Percentiles rank a stretch among this genome's conserved stretches.
Evolutionary conservation across 2,113 vertebrate genomes (phyloP).

Genomic region (Lagopus muta): DNA sequence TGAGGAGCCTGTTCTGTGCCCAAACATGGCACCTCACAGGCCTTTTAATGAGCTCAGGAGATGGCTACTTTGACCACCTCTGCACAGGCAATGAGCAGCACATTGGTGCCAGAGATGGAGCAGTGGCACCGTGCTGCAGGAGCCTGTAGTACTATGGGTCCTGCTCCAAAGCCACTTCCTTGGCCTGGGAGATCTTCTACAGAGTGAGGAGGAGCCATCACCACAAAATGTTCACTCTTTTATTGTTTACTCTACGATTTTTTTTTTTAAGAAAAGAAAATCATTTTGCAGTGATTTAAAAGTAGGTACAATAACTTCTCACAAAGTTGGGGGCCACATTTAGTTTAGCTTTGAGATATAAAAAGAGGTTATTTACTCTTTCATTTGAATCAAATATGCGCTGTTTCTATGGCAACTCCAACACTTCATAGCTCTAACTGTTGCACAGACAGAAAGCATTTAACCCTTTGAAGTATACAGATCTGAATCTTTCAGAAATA

Average conservation of each 20-base stretch:
- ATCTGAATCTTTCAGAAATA: background rate
- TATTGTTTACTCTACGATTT: no score
- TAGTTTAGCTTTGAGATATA: slow-evolving; percentile 18
- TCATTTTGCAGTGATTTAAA: background rate
- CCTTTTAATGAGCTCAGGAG: background rate
- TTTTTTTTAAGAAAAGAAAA: background rate
- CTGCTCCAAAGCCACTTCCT: background rate
- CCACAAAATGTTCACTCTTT: background rate
- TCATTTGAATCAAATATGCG: slow-evolving; percentile 15
- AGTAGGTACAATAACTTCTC: slow-evolving; percentile 3
- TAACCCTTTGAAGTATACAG: slow-evolving; percentile 38
- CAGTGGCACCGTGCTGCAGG: background rate
- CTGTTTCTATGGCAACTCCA: slow-evolving; percentile 63
- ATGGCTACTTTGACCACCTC: background rate
- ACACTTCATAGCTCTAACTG: slow-evolving; percentile 37
- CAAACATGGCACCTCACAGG: background rate
- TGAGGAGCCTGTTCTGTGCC: background rate
- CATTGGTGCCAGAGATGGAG: no score
- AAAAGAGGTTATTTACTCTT: slow-evolving; percentile 52
- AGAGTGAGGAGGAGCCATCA: background rate
- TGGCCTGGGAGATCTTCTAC: background rate
- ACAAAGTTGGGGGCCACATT: slow-evolving; percentile 13
- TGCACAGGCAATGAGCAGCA: fast-evolving
- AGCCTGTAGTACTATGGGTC: fast-evolving
- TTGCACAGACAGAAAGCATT: slow-evolving; percentile 9